A percentile compares a stretch with the other conserved stretches of the same genome.
Evolutionary conservation across 2,113 vertebrate genomes (phyloP).

Genomic region (Tonatia bakeri): DNA sequence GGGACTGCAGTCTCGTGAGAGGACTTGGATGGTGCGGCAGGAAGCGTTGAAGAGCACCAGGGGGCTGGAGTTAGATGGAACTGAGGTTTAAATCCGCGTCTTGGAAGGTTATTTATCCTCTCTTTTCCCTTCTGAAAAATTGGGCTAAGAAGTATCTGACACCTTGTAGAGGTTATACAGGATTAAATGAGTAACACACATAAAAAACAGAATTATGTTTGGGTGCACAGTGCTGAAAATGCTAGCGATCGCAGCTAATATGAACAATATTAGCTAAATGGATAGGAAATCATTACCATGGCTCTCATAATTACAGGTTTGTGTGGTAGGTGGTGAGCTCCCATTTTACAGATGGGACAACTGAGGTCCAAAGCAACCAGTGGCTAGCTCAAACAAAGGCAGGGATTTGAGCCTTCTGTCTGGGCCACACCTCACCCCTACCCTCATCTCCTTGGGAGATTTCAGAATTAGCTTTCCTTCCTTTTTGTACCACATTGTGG

Average conservation of each 20-base stretch:
- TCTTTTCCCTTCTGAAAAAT: background rate
- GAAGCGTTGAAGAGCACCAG: background rate
- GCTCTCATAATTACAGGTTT: rapidly evolving
- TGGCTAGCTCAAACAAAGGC: background rate
- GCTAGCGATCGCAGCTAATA: background rate
- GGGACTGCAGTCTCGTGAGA: background rate
- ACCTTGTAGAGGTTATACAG: background rate
- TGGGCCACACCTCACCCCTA: too few species aligned
- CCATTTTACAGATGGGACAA: background rate
- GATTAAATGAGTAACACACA: background rate
- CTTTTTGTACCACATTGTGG: background rate
- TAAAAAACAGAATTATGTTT: background rate
- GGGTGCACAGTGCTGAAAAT: background rate
- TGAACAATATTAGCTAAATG: too few species aligned
- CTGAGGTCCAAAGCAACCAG: background rate
- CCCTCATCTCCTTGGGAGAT: background rate
- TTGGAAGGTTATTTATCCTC: background rate
- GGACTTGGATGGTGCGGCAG: background rate
- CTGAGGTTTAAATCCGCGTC: background rate
- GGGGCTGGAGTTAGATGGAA: background rate
- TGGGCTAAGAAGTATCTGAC: background rate
- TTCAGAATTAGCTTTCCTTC: too few species aligned
- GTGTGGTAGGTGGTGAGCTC: background rate
- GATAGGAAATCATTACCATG: background rate
- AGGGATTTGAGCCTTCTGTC: background rate